A percentile compares a stretch with the other conserved stretches of the same genome.
phyloP scores from a whole-genome alignment of 2,113 vertebrate species.

The Bagarius yarrelli region DNA sequence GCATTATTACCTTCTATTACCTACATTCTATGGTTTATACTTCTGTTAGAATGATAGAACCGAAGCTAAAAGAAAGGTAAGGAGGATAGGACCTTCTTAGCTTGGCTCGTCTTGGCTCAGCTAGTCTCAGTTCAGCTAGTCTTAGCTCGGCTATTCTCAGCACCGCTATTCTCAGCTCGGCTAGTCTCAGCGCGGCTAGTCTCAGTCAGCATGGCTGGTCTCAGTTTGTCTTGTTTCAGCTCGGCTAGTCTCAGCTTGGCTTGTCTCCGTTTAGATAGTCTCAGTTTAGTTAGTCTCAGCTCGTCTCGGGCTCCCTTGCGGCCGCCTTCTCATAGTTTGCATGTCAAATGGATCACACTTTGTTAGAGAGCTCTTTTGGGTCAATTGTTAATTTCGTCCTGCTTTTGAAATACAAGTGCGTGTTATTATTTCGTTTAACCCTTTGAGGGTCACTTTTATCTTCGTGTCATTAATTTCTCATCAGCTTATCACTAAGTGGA shows the following conservation, averaged over 20 bases:
- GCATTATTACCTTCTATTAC: no score
- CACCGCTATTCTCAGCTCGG: no score
- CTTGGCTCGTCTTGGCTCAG: no score
- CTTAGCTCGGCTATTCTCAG: no score
- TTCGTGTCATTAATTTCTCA: not conserved
- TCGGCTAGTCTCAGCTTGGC: no score
- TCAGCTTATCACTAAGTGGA: not conserved
- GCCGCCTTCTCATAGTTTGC: not conserved
- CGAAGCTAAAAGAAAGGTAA: constrained; percentile 6
- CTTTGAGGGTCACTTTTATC: constrained; percentile 1
- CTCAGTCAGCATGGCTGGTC: no score
- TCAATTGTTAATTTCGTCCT: not conserved
- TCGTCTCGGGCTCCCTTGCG: not conserved
- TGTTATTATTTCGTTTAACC: constrained; percentile 11
- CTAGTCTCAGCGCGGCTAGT: no score
- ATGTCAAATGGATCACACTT: not conserved
- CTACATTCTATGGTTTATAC: constrained; percentile 8
- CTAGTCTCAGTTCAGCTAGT: no score
- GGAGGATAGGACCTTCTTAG: no score
- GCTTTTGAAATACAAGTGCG: constrained; percentile 3
- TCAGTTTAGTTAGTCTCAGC: not conserved
- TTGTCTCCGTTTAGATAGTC: no score
- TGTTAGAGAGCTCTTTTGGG: not conserved
- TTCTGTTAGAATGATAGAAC: constrained; percentile 1
- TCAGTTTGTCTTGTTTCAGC: no score